A percentile compares a stretch with the other conserved stretches of the same genome.
phyloP scores from a whole-genome alignment of 2,113 vertebrate genomes.

The Myanophis thanlyinensis region DNA sequence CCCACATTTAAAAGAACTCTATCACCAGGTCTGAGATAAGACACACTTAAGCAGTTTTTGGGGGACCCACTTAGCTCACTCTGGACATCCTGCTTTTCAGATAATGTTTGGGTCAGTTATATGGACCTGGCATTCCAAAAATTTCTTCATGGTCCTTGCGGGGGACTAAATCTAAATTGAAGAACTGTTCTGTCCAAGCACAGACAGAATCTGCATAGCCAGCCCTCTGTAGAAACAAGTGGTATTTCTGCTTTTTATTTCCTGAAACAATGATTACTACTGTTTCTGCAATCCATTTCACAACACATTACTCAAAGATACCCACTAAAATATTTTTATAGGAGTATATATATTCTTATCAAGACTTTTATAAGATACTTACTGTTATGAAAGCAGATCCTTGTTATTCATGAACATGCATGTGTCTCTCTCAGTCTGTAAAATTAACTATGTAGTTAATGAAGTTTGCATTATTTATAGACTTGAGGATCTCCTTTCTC shows the following conservation, averaged over 20 bases:
- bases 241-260: constrained; percentile 34
- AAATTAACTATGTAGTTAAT: constrained; percentile 12
- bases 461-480: constrained; percentile 39
- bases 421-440: not conserved
- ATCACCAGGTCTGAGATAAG: constrained; percentile 47
- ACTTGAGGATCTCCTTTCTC: constrained; percentile 13
- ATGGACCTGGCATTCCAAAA: not conserved
- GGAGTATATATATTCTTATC: constrained; percentile 53
- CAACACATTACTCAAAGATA: constrained; percentile 60
- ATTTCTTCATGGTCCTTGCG: not conserved
- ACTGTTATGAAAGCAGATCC: constrained; percentile 53
- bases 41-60: not conserved
- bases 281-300: constrained; percentile 51
- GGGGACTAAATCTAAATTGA: not conserved
- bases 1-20: constrained; percentile 58
- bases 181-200: constrained; percentile 10
- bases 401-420: constrained; percentile 27
- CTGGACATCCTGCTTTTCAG: constrained; percentile 1
- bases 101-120: not conserved
- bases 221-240: constrained; percentile 18
- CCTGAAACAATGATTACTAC: constrained; percentile 47
- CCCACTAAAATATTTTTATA: constrained; percentile 67
- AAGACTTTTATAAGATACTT: constrained; percentile 57
- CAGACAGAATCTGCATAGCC: constrained; percentile 12
- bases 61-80: constrained; percentile 18